A percentile compares a stretch with the other conserved stretches of the same genome.
phyloP scores from a whole-genome alignment of 2,797 vertebrate genomes.

The Oceanodroma leucorhoa region DNA sequence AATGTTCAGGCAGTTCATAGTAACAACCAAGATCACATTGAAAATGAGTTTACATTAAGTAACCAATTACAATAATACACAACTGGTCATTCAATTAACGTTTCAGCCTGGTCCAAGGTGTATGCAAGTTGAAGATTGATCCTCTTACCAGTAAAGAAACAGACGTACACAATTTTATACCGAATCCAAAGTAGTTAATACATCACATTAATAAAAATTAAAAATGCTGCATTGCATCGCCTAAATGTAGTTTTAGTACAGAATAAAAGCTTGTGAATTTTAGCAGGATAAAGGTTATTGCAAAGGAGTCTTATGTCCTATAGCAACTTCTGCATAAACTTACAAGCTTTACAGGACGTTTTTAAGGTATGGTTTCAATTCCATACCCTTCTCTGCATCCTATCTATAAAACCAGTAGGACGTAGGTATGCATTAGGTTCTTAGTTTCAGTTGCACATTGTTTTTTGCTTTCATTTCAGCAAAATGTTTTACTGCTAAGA shows the following conservation, averaged over 20 bases:
- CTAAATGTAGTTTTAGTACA: constrained; percentile 21
- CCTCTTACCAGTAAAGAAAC: constrained; percentile 19
- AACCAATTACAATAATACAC: constrained; percentile 56
- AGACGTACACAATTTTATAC: not conserved
- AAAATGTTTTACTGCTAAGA: not conserved
- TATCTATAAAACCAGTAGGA: not conserved
- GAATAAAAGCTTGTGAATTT: constrained; percentile 14
- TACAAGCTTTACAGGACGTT: not conserved
- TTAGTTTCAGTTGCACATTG: not conserved
- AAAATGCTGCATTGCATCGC: not conserved
- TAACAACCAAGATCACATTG: constrained; percentile 51
- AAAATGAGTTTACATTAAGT: constrained; percentile 64
- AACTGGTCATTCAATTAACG: constrained; percentile 1
- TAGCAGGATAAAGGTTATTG: not conserved
- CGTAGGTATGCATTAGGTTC: not conserved
- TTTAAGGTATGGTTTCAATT: not conserved
- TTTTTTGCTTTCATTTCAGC: not conserved
- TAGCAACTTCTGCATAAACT: not conserved
- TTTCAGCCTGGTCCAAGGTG: not conserved
- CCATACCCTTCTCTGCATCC: not conserved
- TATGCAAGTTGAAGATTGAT: not conserved
- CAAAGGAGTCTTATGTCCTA: not conserved
- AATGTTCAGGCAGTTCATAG: constrained; percentile 59
- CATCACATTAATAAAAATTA: not conserved
- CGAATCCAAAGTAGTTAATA: not conserved